phyloP scores from a whole-genome alignment of 1,140 invertebrate species.

The Rhopalosiphum padi region DNA sequence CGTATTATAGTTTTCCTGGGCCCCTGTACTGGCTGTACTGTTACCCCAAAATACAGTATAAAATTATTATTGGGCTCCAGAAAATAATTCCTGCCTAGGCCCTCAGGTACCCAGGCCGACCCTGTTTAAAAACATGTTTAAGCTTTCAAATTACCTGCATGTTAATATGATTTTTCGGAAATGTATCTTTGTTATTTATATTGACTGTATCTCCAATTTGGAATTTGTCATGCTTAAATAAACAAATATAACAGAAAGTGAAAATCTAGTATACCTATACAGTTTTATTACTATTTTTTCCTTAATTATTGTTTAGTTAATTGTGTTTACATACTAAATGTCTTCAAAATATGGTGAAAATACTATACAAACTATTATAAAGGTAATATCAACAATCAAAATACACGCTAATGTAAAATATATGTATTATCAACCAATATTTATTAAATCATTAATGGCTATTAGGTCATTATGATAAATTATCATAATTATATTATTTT shows the following conservation, averaged over 20 bases:
- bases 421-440: background rate
- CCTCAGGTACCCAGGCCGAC: no score
- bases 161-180: background rate
- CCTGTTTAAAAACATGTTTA: background rate
- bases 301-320: no score
- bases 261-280: background rate
- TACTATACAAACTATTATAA: background rate
- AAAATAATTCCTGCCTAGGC: no score
- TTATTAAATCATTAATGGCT: background rate
- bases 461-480: background rate
- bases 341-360: background rate
- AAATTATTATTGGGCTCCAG: no score
- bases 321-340: background rate
- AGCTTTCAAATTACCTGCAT: background rate
- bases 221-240: background rate
- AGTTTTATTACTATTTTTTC: no score
- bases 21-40: no score
- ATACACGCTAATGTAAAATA: background rate
- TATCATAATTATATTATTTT: constrained; percentile 1
- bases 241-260: background rate
- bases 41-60: no score
- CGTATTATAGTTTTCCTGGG: no score
- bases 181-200: background rate
- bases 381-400: background rate
- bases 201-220: background rate